Base-by-base conservation (phyloP, 2,797 vertebrate genomes). In the Phrynocephalus guinanensis region DNA sequence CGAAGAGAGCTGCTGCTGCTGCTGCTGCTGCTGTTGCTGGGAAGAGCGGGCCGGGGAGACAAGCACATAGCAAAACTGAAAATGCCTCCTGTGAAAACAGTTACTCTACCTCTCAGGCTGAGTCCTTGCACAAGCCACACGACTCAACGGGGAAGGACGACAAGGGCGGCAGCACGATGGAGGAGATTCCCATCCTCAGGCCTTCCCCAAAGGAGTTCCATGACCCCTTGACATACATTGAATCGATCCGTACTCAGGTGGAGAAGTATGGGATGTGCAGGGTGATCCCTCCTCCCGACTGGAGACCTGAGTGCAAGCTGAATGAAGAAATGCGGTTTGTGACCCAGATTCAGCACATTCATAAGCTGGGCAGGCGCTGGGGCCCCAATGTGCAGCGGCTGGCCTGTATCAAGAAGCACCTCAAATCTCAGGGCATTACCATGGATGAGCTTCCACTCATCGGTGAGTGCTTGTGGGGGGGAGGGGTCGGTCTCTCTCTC, bases 351-450 rank as follows among this genome's bases (percentile, higher is more conserved):
- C 99, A 99, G 97, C 98, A 98, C 96, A 97, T 99, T 94, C 99
- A 99, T 96, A 99, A 99, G 97, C 97, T 99, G 96, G 98, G 99
- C 91, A 98, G 98, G 87, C 99, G 99, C 96, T 99, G 99, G 99
- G 99, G 99, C 90, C 99, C 98, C 96, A 99, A 99, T 71, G 98
- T 99, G 95, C 99, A 99, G 97, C 98, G 97, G 92, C 97, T 99
- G 94, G 98, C 99, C 96, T 99, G 99, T 96, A 99, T 99, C 96
- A 99, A 98, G 97, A 99, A 99, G 97, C 99, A 99, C 98, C 99
- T 99, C 97, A 98, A 98, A 98, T 99, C 98, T 99, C 99, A 99
- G 98, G 99, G 99, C 98, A 99, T 99, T 97, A 97, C 97, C 96
- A 99, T 99, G 98, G 98, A 99, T 6, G 98, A 99, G 96, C 98